phyloP scores from a whole-genome alignment of 2,797 vertebrate species.

The Spea hammondii region DNA sequence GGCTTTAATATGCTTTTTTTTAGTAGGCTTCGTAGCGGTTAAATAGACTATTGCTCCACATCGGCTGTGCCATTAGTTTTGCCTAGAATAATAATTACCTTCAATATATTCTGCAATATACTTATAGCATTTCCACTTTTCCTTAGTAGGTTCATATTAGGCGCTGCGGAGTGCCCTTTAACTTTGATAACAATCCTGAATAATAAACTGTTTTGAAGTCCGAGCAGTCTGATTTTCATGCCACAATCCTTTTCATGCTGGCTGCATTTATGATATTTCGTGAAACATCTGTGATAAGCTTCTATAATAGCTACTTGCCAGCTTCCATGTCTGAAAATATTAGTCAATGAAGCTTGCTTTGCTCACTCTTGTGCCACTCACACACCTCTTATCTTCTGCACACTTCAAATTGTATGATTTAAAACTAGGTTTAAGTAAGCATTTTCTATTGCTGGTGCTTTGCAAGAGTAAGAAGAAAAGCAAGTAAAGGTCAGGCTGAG shows the following conservation, averaged over 20 bases:
- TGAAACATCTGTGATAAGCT: slow-evolving; percentile 49
- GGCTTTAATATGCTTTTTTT: too few relatives aligned
- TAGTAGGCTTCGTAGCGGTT: too few relatives aligned
- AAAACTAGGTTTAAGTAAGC: slow-evolving; percentile 35
- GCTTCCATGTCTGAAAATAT: slow-evolving; percentile 41
- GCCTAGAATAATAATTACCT: too few relatives aligned
- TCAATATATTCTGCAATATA: background rate
- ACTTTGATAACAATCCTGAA: slow-evolving; percentile 34
- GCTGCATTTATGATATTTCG: slow-evolving; percentile 48
- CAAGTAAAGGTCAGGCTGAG: slow-evolving; percentile 13
- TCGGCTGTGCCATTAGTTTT: too few relatives aligned
- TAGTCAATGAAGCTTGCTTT: slow-evolving; percentile 34
- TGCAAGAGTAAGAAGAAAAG: slow-evolving; percentile 11
- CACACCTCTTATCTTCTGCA: slow-evolving; percentile 38
- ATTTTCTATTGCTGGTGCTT: slow-evolving; percentile 23
- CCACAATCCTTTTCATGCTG: slow-evolving; percentile 49
- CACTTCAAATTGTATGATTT: slow-evolving; percentile 40
- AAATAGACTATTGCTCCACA: too few relatives aligned
- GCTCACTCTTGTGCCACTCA: slow-evolving; percentile 30
- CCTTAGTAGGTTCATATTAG: background rate
- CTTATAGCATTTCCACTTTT: background rate
- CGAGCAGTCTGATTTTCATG: slow-evolving; percentile 41
- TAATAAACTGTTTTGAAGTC: slow-evolving; percentile 44
- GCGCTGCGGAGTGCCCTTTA: slow-evolving; percentile 16
- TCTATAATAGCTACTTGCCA: slow-evolving; percentile 45